Evolutionary conservation across 2,888 invertebrate species (phyloP).

Genomic region (Orchesellides sinensis): DNA sequence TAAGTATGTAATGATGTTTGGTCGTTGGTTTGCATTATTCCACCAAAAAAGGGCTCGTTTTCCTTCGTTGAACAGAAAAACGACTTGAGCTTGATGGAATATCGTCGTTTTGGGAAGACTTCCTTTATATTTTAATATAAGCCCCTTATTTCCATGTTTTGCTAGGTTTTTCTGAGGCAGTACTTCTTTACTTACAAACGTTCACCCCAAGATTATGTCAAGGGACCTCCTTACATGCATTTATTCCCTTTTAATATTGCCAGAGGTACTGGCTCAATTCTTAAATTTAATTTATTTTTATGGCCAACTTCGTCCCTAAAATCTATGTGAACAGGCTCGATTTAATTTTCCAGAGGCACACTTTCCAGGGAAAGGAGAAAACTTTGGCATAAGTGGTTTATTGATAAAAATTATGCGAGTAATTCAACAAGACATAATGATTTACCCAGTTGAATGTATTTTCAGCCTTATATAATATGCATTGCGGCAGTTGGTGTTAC

Average conservation of each 20-base stretch:
- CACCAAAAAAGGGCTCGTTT: too few species aligned
- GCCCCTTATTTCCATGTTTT: slow-evolving; percentile 10
- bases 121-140: slow-evolving; percentile 37
- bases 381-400: slow-evolving; percentile 50
- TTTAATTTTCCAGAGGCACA: slow-evolving; percentile 43
- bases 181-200: not conserved
- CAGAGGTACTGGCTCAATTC: slow-evolving; percentile 28
- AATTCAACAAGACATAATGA: slow-evolving; percentile 45
- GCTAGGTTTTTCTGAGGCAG: not conserved
- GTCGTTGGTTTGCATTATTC: slow-evolving; percentile 9
- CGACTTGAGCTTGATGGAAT: slow-evolving; percentile 32
- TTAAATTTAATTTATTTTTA: slow-evolving; percentile 66
- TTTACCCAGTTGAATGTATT: slow-evolving; percentile 21
- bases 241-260: slow-evolving; percentile 35
- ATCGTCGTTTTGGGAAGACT: slow-evolving; percentile 32
- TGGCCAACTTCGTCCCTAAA: slow-evolving; percentile 37
- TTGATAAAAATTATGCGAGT: slow-evolving; percentile 51
- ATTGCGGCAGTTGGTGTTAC: too few species aligned
- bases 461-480: not conserved
- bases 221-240: slow-evolving; percentile 28
- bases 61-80: not conserved
- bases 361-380: slow-evolving; percentile 47
- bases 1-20: slow-evolving; percentile 35
- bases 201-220: slow-evolving; percentile 10
- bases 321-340: slow-evolving; percentile 40